Conservation (phyloP, 1,140 invertebrate species). For the Potamilus streckersoni region DNA sequence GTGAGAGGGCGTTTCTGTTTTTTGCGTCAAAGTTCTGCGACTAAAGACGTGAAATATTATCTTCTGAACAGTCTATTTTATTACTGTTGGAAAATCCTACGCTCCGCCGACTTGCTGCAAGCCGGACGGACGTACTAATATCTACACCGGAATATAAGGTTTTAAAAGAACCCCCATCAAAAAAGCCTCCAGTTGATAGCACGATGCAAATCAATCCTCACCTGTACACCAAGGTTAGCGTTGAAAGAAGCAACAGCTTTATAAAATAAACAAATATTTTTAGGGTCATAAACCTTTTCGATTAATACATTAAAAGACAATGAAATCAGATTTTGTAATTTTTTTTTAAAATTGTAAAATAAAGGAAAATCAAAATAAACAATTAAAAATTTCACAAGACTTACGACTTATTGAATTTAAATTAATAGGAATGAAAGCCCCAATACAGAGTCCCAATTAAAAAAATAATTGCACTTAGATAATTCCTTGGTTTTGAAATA, state of each 20-base stretch:
- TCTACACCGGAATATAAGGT: slow-evolving; percentile 38
- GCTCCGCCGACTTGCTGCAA: slow-evolving; percentile 51
- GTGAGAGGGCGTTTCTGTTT: not conserved
- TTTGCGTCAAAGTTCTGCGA: not conserved
- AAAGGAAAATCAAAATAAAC: not conserved
- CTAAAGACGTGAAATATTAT: not conserved
- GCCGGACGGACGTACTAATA: slow-evolving; percentile 31
- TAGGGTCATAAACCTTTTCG: not conserved
- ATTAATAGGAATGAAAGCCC: not conserved
- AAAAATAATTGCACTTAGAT: no score
- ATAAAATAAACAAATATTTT: not conserved
- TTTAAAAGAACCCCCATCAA: slow-evolving; percentile 38
- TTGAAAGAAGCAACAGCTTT: not conserved
- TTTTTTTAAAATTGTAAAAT: not conserved
- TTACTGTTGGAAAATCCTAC: slow-evolving; percentile 34
- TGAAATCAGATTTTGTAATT: no score
- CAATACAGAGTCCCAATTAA: no score
- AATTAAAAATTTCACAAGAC: not conserved
- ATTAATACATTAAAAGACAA: not conserved
- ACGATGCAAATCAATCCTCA: slow-evolving; percentile 33
- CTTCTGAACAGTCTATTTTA: not conserved
- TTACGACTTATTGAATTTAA: not conserved
- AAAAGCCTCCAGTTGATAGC: slow-evolving; percentile 28
- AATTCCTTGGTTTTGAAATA: no score
- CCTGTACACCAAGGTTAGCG: slow-evolving; percentile 46